Evolutionary conservation across 2,888 invertebrate species (phyloP).

Genomic region (Spisula subtruncata): DNA sequence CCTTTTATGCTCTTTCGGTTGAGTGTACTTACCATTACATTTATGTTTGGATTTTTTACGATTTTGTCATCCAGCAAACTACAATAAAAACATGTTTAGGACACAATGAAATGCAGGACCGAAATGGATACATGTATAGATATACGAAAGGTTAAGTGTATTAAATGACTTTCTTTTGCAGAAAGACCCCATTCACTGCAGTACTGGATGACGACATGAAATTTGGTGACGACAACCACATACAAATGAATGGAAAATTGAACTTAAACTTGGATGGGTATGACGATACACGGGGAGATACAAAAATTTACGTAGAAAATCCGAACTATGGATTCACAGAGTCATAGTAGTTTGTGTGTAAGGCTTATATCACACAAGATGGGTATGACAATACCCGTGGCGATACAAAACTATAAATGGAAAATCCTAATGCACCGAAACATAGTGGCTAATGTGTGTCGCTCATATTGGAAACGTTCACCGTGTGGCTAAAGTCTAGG

Average conservation of each 20-base stretch:
- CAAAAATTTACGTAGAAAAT: neutral
- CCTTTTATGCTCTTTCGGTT: too few relatives aligned
- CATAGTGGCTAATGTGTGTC: neutral
- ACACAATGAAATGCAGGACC: too few relatives aligned
- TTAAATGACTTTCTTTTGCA: neutral
- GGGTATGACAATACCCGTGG: neutral
- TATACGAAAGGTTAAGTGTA: neutral
- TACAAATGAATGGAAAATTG: slow-evolving; percentile 30
- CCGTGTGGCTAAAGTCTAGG: neutral
- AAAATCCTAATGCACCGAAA: too few relatives aligned
- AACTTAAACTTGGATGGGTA: slow-evolving; percentile 24
- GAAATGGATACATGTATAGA: too few relatives aligned
- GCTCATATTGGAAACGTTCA: neutral
- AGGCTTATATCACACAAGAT: neutral
- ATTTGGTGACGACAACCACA: slow-evolving; percentile 30
- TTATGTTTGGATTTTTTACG: too few relatives aligned
- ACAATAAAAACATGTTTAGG: too few relatives aligned
- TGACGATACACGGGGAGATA: neutral
- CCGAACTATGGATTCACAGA: neutral
- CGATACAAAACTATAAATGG: neutral
- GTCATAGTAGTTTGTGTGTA: neutral
- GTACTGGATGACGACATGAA: slow-evolving; percentile 34
- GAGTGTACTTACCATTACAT: too few relatives aligned
- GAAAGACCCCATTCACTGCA: neutral
- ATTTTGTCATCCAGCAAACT: too few relatives aligned